Evolutionary conservation across 2,888 invertebrate genomes (phyloP), one percentile per base, ranked within the genome.

Genomic region (Blastobasis adustella): DNA sequence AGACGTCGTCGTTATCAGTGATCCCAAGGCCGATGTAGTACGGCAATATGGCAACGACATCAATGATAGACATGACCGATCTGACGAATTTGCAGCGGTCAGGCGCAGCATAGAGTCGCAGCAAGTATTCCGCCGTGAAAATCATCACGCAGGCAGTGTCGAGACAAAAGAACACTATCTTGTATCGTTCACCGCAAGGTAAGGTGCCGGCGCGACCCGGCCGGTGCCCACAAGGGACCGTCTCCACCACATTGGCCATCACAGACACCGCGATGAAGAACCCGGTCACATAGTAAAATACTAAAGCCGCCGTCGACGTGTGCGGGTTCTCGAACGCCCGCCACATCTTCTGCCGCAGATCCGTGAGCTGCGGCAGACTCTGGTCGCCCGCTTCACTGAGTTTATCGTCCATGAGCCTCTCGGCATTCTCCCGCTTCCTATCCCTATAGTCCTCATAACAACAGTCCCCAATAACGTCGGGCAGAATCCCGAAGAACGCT

Each of bases 131-230:
- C 46, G 98, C 97, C 10, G 99, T 99, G 90, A 99, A 99, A 63
- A 99, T 99, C 97, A 99, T 99, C 65, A 99, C 99, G 88, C 99
- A 99, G 58, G 99, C 99, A 36, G 99, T 99, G 90, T 99, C 98
- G 86, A 99, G 90, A 84, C 99, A 99, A 91, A 99, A 99, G 91
- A 99, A 98, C 62, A 98, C 96, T 67, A 97, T 96, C 90, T 98
- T 97, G 89, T 98, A 99, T 58, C 97, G 93, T 84, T 99, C 99
- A 51, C 99, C 99, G 81, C 99, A 99, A 6, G 98, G 95, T 66
- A 96, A 89, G 8, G 95, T 95, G 43, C 96, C 96, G 52, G 95
- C 95, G 52, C 95, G 91, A 44, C 95, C 96, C 1, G 96, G 94
- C 69, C 97, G 84, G 78, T 93, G 93, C 50, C 98, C 98, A 77